Evolutionary conservation across 1,140 invertebrate genomes (phyloP).

Genomic region (Apocrypta bakeri): DNA sequence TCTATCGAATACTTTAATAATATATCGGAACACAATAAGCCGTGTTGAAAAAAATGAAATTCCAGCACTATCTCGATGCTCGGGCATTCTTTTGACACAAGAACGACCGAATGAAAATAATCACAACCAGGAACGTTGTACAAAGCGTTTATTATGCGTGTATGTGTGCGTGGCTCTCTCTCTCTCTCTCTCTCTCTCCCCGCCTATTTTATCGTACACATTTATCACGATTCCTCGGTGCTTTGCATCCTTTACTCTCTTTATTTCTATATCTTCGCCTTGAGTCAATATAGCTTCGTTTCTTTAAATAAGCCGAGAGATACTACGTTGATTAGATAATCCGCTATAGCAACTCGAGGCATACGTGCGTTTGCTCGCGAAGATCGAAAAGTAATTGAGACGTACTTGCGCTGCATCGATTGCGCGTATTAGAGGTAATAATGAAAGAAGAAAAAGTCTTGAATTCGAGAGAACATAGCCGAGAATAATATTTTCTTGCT

Average conservation of each 20-base stretch:
- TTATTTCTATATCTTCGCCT: neutral
- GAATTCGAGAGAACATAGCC: neutral
- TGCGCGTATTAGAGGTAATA: neutral
- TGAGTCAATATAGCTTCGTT: neutral
- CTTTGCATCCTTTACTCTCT: neutral
- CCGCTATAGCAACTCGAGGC: neutral
- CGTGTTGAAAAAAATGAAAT: neutral
- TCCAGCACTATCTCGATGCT: neutral
- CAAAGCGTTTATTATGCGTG: neutral
- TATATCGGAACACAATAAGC: too few relatives aligned
- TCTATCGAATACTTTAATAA: too few relatives aligned
- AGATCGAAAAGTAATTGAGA: neutral
- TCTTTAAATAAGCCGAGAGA: neutral
- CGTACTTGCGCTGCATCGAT: neutral
- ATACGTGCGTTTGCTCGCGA: neutral
- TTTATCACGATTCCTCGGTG: neutral
- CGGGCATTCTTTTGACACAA: neutral
- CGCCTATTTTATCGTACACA: neutral
- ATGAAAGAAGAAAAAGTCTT: neutral
- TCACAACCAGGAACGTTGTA: neutral
- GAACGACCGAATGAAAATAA: neutral
- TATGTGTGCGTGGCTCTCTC: too few relatives aligned
- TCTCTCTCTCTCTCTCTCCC: too few relatives aligned
- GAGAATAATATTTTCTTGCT: neutral
- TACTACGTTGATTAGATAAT: conserved; percentile 8